Conservation (phyloP, 2,888 invertebrate genomes). For the Callimorpha dominula region DNA sequence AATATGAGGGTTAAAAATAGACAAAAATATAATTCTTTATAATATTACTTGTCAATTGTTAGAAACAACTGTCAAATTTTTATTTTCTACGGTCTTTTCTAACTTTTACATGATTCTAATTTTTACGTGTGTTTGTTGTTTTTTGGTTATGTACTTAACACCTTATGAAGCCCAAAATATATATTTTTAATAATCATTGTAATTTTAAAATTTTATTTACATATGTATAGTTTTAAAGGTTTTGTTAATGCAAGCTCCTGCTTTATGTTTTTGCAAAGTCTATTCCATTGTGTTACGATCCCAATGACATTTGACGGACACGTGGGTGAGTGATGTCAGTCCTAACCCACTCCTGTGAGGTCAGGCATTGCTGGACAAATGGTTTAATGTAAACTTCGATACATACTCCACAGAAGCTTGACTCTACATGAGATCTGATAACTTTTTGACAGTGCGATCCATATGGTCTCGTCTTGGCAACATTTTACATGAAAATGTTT, state of each 20-base stretch:
- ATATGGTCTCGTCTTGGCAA: too few species aligned
- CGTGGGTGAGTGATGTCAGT: constrained; percentile 56
- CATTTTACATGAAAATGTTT: too few species aligned
- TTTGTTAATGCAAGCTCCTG: neutral
- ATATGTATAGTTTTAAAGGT: too few species aligned
- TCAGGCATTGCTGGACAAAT: too few species aligned
- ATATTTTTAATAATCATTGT: neutral
- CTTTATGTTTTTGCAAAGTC: constrained; percentile 80
- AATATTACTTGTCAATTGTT: constrained; percentile 4
- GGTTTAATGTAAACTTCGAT: too few species aligned
- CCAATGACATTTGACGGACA: constrained; percentile 83
- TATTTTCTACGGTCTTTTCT: neutral
- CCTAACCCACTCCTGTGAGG: constrained; percentile 60
- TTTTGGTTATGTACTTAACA: neutral
- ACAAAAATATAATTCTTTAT: constrained; percentile 20
- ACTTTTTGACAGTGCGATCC: too few species aligned
- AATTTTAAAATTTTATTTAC: neutral
- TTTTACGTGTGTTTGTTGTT: neutral
- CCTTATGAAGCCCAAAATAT: neutral
- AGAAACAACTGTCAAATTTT: neutral
- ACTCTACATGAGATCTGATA: too few species aligned
- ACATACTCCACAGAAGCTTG: too few species aligned
- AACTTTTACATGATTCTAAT: too few species aligned
- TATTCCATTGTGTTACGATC: constrained; percentile 79
- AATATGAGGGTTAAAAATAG: constrained; percentile 22